These are phyloP conservation scores for Pheosia gnoma DNA, from an alignment of 2,888 invertebrate genomes.

Conservation along the genomic window DNA sequence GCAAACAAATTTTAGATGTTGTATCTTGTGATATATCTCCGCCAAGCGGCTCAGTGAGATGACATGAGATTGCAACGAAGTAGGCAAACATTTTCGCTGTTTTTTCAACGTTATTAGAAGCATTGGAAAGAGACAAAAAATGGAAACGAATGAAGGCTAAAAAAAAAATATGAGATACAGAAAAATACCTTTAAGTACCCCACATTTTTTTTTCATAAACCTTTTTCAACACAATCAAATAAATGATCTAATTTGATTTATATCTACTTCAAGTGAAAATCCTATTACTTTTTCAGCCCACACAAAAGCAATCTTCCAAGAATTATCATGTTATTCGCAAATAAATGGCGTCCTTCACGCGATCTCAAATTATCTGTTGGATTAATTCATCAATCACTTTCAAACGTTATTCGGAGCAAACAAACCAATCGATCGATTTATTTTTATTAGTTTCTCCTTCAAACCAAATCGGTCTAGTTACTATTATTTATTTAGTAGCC, in stretches of 20 bases:
- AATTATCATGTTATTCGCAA: slow-evolving; percentile 7
- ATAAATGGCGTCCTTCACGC: slow-evolving; percentile 7
- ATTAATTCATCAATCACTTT: slow-evolving; percentile 10
- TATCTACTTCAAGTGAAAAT: slow-evolving; percentile 1
- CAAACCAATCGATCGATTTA: slow-evolving; percentile 8
- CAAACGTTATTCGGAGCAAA: slow-evolving; percentile 7
- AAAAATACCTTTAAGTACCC: no score
- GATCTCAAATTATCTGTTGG: slow-evolving; percentile 6
- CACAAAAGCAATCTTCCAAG: slow-evolving; percentile 5
- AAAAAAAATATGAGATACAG: no score
- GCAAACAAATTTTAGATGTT: no score
- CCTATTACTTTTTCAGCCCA: slow-evolving; percentile 3
- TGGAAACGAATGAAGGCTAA: no score
- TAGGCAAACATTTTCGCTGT: no score
- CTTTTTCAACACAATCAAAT: background rate
- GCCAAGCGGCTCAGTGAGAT: no score
- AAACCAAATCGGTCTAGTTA: background rate
- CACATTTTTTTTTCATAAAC: no score
- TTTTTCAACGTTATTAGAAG: no score
- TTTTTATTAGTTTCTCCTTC: background rate
- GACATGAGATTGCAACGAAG: no score
- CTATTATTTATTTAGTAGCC: background rate
- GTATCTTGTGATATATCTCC: no score
- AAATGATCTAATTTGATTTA: slow-evolving; percentile 4
- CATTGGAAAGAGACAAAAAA: no score